These are phyloP conservation scores for Diorhabda carinulata DNA, from an alignment of 1,140 invertebrate genomes.

Conservation along the genomic window DNA sequence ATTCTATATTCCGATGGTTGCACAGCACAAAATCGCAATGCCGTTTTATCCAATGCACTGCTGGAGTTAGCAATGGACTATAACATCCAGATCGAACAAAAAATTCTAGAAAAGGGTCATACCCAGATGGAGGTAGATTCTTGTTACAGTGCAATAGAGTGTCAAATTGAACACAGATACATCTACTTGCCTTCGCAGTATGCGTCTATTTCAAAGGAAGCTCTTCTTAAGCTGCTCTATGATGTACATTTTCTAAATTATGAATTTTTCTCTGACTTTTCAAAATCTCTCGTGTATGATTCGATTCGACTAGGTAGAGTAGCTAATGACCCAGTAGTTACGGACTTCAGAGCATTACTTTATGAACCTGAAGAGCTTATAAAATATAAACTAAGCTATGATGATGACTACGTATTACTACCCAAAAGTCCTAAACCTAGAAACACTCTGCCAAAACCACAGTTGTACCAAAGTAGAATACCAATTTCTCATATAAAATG, in stretches of 20 bases:
- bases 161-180: not conserved
- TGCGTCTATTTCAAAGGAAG: not conserved
- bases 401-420: too few relatives aligned
- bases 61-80: too few relatives aligned
- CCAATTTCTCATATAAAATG: not conserved
- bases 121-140: slow-evolving; percentile 48
- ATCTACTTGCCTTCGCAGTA: slow-evolving; percentile 7
- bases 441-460: not conserved
- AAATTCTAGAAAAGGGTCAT: slow-evolving; percentile 47
- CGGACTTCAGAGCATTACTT: not conserved
- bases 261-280: not conserved
- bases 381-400: not conserved
- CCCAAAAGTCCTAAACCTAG: too few relatives aligned
- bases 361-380: not conserved
- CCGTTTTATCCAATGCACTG: too few relatives aligned
- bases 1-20: slow-evolving; percentile 1
- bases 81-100: slow-evolving; percentile 46
- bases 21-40: too few relatives aligned
- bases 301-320: slow-evolving; percentile 9
- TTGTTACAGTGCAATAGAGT: slow-evolving; percentile 37
- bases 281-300: not conserved
- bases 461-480: not conserved
- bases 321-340: slow-evolving; percentile 1
- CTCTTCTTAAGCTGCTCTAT: not conserved
- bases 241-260: not conserved